Conservation (phyloP, 2,113 vertebrate genomes). For the Lathamus discolor region DNA sequence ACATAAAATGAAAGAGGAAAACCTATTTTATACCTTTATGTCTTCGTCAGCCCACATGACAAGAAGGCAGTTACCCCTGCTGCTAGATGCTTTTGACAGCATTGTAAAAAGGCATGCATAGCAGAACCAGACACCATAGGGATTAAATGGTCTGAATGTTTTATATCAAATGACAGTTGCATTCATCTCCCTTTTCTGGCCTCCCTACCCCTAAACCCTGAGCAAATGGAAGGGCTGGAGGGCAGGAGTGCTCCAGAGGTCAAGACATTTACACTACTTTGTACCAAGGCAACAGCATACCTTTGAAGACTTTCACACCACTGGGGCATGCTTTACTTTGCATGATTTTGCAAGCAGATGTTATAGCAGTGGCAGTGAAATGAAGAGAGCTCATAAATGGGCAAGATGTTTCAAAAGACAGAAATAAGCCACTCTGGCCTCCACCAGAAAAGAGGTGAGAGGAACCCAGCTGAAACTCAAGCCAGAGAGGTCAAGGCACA, state of each 20-base stretch:
- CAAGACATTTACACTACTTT: background rate
- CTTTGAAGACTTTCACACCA: background rate
- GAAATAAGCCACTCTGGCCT: background rate
- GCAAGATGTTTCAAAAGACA: background rate
- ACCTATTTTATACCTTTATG: background rate
- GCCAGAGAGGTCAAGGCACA: background rate
- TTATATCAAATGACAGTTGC: background rate
- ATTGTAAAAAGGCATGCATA: background rate
- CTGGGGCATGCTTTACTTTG: background rate
- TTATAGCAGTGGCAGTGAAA: background rate
- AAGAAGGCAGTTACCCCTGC: constrained; percentile 15
- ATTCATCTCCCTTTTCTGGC: background rate
- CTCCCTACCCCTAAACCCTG: background rate
- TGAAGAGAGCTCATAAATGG: background rate
- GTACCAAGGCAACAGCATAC: background rate
- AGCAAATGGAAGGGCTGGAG: background rate
- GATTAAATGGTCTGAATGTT: background rate
- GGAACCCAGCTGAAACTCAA: background rate
- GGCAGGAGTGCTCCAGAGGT: background rate
- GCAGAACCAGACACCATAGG: background rate
- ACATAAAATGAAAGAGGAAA: background rate
- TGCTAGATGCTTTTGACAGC: background rate
- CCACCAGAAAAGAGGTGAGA: background rate
- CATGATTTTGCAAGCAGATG: background rate
- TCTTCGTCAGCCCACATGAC: constrained; percentile 24